Base-by-base conservation (phyloP, 2,797 vertebrate genomes). In the Gadopsis marmoratus region DNA sequence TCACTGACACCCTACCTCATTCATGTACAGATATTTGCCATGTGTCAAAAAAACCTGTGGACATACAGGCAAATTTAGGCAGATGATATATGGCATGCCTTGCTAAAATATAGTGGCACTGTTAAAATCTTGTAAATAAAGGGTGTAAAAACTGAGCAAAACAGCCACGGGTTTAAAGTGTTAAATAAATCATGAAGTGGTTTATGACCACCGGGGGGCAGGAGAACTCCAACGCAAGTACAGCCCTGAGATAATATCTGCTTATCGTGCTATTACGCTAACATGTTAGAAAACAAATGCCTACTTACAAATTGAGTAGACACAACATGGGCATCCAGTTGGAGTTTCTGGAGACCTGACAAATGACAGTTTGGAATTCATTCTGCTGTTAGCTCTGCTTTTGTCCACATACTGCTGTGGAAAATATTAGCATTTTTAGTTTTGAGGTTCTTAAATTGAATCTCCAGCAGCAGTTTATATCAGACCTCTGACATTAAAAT, bases 361-460 rank as follows among this genome's bases (percentile, higher is more conserved):
- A 3, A 59, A 29, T 39, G 12, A 31, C 13, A 19, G 31, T 43
- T 41, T 12, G 50, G n/a, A 39, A 26, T 64, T 63, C 47, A 73
- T 1, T 78, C 12, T 26, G 4, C 12, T 39, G n/a, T 68, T 47
- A 0, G 31, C n/a, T 26, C 11, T 71, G 17, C 21, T 63, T 73
- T 61, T 64, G 14, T 59, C 8, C 7, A 58, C 3, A 61, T 1
- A 19, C 29, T 8, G 1, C 63, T 43, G 14, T 61, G 7, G 54
- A 45, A 71, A 4, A 59, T 45, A 61, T 58, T n/a, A 41, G 8
- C 4, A n/a, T 64, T 53, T 63, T 67, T 63, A 64, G 19, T 13
- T 60, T 29, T 16, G n/a, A 50, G 14, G 23, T 43, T 17, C 12
- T 51, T 0, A 1, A 14, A 55, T 64, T 43, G 45, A 11, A 23